phyloP scores from a whole-genome alignment of 2,888 invertebrate species.

The Chrysina gloriosa region DNA sequence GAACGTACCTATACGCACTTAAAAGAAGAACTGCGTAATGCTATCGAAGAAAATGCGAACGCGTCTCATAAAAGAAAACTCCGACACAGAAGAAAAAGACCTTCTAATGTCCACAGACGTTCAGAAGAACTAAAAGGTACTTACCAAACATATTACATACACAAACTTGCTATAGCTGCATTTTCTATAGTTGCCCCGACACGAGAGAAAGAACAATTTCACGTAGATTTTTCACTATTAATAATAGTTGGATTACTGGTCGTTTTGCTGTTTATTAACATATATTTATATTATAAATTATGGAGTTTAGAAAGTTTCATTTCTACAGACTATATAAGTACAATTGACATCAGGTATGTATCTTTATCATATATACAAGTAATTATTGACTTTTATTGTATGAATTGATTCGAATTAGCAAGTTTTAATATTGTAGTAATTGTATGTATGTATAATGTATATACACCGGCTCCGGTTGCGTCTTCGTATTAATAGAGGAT shows the following conservation, averaged over 20 bases:
- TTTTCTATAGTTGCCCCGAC: neutral
- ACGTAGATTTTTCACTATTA: constrained; percentile 7
- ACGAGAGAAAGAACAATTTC: constrained; percentile 1
- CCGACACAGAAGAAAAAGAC: neutral
- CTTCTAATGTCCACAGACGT: neutral
- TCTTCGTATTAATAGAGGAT: too few relatives aligned
- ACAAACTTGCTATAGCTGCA: neutral
- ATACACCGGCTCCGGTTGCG: too few relatives aligned
- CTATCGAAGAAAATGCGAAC: constrained; percentile 5
- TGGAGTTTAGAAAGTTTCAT: constrained; percentile 9
- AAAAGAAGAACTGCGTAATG: neutral
- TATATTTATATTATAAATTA: constrained; percentile 7
- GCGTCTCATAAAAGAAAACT: constrained; percentile 11
- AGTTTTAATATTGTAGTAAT: too few relatives aligned
- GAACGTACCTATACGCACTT: neutral
- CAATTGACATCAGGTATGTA: neutral
- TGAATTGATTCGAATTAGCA: too few relatives aligned
- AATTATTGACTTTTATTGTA: too few relatives aligned
- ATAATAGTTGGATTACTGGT: constrained; percentile 8
- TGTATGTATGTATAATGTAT: too few relatives aligned
- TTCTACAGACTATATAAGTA: neutral
- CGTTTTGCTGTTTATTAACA: neutral
- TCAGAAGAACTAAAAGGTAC: neutral
- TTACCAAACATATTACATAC: neutral
- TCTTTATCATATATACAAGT: too few relatives aligned